A percentile compares a stretch with the other conserved stretches of the same genome.
phyloP scores from a whole-genome alignment of 2,113 vertebrate genomes.

The Psittacus erithacus region DNA sequence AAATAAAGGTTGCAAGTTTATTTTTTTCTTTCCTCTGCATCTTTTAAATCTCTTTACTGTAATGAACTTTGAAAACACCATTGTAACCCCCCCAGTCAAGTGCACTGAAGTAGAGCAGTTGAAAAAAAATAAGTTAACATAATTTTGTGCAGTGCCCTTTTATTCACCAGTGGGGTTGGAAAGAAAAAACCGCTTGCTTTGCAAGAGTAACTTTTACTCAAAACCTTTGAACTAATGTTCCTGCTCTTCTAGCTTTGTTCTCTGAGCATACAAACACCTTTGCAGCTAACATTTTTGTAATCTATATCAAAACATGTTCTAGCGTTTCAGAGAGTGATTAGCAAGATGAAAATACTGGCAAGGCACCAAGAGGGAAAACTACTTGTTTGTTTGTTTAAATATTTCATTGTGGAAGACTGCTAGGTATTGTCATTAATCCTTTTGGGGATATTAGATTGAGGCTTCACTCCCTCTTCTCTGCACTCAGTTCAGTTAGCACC shows the following conservation, averaged over 20 bases:
- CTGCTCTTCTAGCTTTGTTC: not conserved
- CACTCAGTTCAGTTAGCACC: not conserved
- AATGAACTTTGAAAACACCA: not conserved
- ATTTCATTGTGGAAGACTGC: conserved; percentile 46
- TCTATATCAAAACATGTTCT: conserved; percentile 63
- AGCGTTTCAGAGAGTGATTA: conserved; percentile 70
- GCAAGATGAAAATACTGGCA: conserved; percentile 38
- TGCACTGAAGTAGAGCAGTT: not conserved
- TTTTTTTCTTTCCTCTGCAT: not conserved
- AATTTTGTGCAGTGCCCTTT: not conserved
- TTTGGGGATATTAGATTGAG: not conserved
- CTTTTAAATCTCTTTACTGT: not conserved
- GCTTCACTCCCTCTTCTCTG: not conserved
- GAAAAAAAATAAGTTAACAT: not conserved
- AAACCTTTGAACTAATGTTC: conserved; percentile 45
- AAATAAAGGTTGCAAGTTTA: not conserved
- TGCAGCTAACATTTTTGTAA: conserved; percentile 16
- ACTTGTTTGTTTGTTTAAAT: conserved; percentile 68
- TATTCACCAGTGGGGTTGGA: not conserved
- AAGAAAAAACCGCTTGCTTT: conserved; percentile 31
- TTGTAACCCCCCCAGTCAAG: not conserved
- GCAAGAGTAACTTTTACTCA: conserved; percentile 28
- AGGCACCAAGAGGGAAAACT: conserved; percentile 41
- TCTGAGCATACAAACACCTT: conserved; percentile 34
- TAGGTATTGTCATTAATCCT: conserved; percentile 20